Percentiles rank a stretch among this genome's conserved stretches.
Conservation (phyloP, 2,113 vertebrate genomes). For the Pandion haliaetus region DNA sequence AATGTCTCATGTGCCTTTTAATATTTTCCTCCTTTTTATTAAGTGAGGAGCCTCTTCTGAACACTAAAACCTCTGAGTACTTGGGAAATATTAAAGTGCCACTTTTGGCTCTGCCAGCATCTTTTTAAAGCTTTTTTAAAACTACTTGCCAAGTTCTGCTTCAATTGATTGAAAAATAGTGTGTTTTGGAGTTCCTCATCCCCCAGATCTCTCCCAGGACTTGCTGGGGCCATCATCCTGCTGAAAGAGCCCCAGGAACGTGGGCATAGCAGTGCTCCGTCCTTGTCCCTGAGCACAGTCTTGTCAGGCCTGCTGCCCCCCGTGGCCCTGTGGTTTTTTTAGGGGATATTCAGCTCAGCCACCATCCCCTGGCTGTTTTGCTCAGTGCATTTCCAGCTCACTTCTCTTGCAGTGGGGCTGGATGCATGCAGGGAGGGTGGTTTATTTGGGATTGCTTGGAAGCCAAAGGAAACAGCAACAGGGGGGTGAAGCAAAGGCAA, state of each 20-base stretch:
- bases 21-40: neutral
- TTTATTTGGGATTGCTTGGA: neutral
- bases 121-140: neutral
- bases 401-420: rapidly evolving
- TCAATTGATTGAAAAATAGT: rapidly evolving
- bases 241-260: rapidly evolving
- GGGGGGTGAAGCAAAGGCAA: neutral
- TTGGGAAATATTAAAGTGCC: neutral
- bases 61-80: neutral
- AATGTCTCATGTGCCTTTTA: neutral
- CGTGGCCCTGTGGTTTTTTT: neutral
- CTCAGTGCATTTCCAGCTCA: neutral
- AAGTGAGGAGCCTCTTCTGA: neutral
- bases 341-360: neutral
- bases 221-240: neutral
- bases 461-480: neutral
- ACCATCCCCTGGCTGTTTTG: neutral
- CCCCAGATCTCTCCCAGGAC: neutral
- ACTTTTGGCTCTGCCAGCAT: neutral
- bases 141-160: neutral
- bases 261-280: neutral
- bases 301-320: rapidly evolving
- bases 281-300: rapidly evolving
- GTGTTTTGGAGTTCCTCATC: neutral
- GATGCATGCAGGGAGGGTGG: neutral